These are phyloP conservation scores for Saccopteryx leptura DNA, from an alignment of 2,113 vertebrate genomes.

Conservation along the genomic window DNA sequence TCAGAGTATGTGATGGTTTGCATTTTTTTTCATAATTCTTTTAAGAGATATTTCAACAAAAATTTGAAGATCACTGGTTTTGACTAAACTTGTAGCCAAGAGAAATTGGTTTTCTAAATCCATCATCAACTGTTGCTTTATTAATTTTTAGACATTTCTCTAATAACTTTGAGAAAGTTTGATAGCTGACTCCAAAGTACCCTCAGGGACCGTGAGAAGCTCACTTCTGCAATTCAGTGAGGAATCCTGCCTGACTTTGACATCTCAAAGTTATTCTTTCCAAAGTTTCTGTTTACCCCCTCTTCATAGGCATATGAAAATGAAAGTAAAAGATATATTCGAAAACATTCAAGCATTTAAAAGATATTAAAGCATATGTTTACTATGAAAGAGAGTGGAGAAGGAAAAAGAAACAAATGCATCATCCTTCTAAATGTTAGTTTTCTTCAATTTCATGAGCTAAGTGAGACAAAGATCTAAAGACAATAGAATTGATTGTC, in stretches of 20 bases:
- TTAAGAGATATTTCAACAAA: background rate
- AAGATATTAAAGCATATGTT: background rate
- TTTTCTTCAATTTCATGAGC: background rate
- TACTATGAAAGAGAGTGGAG: background rate
- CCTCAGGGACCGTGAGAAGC: background rate
- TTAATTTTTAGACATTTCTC: background rate
- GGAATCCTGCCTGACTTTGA: background rate
- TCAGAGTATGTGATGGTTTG: background rate
- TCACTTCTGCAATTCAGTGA: too few species aligned
- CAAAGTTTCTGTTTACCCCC: background rate
- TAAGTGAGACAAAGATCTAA: background rate
- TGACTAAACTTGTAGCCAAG: background rate
- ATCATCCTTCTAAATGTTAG: background rate
- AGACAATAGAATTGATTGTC: background rate
- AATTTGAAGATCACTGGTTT: background rate
- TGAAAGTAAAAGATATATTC: background rate
- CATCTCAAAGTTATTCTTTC: background rate
- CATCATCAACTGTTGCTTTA: background rate
- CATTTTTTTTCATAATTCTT: background rate
- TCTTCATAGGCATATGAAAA: background rate
- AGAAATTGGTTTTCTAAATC: conserved; percentile 5
- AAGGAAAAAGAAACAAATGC: background rate
- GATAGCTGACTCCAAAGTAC: background rate
- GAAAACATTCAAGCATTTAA: background rate
- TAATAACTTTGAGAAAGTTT: conserved; percentile 4